These are phyloP conservation scores for Aleiodes sp. DNA, from an alignment of 1,140 invertebrate species.

Conservation along the genomic window DNA sequence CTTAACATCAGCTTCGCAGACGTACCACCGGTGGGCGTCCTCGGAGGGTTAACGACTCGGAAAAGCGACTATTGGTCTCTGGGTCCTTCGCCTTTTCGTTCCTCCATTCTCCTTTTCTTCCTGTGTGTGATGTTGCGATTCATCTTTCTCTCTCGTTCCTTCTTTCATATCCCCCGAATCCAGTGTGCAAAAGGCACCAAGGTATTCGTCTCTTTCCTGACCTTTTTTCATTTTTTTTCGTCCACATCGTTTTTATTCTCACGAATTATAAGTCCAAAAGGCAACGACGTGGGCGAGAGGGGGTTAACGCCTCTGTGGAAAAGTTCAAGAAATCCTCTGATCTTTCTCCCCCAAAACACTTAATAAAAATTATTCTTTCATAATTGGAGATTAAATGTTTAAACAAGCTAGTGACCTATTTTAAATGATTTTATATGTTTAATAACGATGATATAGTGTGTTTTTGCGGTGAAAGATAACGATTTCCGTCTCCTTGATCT, in stretches of 20 bases:
- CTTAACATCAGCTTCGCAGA: slow-evolving; percentile 30
- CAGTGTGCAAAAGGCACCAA: background rate
- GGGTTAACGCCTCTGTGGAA: slow-evolving; percentile 25
- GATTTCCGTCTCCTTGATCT: slow-evolving; percentile 14
- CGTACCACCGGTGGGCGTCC: slow-evolving; percentile 35
- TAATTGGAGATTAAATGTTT: too few relatives aligned
- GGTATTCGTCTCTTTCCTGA: slow-evolving; percentile 4
- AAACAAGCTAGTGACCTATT: background rate
- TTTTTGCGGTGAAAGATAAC: background rate
- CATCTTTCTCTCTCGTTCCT: background rate
- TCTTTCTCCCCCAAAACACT: background rate
- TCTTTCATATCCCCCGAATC: slow-evolving; percentile 5
- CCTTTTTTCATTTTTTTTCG: slow-evolving; percentile 18
- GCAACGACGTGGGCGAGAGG: slow-evolving; percentile 19
- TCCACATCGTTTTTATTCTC: slow-evolving; percentile 17
- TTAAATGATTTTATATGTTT: background rate
- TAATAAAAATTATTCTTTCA: background rate
- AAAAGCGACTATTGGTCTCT: slow-evolving; percentile 42
- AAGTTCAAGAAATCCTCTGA: slow-evolving; percentile 11
- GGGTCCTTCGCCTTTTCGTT: slow-evolving; percentile 37
- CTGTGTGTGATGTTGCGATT: slow-evolving; percentile 13
- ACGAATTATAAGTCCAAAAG: slow-evolving; percentile 26
- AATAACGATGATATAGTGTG: background rate
- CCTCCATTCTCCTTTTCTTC: slow-evolving; percentile 31
- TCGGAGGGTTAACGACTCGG: slow-evolving; percentile 41